Evolutionary conservation across 64 coral and sea anemone species (phyloP), one percentile per base, ranked within the genome.

Genomic region (Pachyseris speciosa): DNA sequence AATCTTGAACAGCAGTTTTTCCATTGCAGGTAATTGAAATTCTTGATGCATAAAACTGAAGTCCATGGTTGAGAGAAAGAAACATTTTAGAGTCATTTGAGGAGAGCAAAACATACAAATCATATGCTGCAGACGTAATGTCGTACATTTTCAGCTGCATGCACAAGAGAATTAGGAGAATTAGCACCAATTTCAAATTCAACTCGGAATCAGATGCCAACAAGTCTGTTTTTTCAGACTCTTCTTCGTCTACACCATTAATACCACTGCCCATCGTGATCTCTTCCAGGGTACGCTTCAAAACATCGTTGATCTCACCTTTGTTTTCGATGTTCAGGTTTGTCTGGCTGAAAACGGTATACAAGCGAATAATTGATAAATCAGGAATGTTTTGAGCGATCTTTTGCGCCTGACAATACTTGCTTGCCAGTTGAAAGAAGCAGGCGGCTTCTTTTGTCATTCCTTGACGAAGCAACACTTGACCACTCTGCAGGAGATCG

Each of bases 1-100:
- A 16, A 34, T 80, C 51, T 80, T 80, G 77, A 13, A 80, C 4
- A 7, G 52, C 52, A 60, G 52, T 80, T 33, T 80, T 41, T n/a
- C 77, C 77, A 19, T 80, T 80, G 20, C 77, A 80, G 20, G 31
- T 11, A 8, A 38, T n/a, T 26, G n/a, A 80, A 0, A 52, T 39
- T 61, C 12, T 80, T 39, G 77, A 80, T 4, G 34, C 50, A 53
- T 40, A 80, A 59, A 80, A 33, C 11, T 80, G 77, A 22, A 63
- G 0, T 0, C 15, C 7, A 28, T 53, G 51, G 13, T 41, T 80
- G 9, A 61, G 16, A 11, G 8, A 7, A 11, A 61, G 16, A 9
- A 36, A 17, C 9, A 61, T 37, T 1, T 34, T 3, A 3, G 26
- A 33, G 0, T 61, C 30, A 20, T 61, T 63, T 11, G 10, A 19